Evolutionary conservation across 2,888 invertebrate species (phyloP).

Genomic region (Mesorhabditis belari): DNA sequence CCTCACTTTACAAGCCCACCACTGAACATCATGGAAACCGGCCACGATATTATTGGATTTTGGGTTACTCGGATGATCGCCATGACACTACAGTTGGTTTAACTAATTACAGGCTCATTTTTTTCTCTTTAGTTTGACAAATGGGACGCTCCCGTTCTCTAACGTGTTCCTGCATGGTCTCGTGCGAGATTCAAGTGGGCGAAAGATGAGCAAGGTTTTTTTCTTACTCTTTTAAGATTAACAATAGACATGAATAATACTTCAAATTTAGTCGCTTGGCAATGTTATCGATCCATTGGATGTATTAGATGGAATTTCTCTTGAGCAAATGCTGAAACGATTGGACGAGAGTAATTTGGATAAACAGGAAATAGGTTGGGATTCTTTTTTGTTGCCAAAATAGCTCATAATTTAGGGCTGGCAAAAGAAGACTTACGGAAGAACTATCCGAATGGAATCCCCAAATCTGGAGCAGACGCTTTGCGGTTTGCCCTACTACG

Average conservation of each 20-base stretch:
- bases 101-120: too few species aligned
- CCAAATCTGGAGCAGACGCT: slow-evolving; percentile 82
- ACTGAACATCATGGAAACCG: slow-evolving; percentile 81
- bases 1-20: slow-evolving; percentile 64
- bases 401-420: neutral
- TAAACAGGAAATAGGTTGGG: neutral
- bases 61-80: slow-evolving; percentile 87
- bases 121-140: slow-evolving; percentile 62
- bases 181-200: slow-evolving; percentile 79
- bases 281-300: slow-evolving; percentile 89
- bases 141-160: slow-evolving; percentile 70
- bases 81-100: slow-evolving; percentile 14
- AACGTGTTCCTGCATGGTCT: slow-evolving; percentile 80
- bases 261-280: slow-evolving; percentile 74
- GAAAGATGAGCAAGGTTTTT: slow-evolving; percentile 72
- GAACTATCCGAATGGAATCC: slow-evolving; percentile 72
- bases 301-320: slow-evolving; percentile 69
- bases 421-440: slow-evolving; percentile 13
- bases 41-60: slow-evolving; percentile 89
- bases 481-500: slow-evolving; percentile 75
- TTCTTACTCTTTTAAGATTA: neutral
- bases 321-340: slow-evolving; percentile 36
- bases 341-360: slow-evolving; percentile 26
- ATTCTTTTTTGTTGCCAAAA: neutral
- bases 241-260: neutral